Evolutionary conservation across 2,113 vertebrate genomes (phyloP).

Genomic region (Pygoscelis antarcticus): DNA sequence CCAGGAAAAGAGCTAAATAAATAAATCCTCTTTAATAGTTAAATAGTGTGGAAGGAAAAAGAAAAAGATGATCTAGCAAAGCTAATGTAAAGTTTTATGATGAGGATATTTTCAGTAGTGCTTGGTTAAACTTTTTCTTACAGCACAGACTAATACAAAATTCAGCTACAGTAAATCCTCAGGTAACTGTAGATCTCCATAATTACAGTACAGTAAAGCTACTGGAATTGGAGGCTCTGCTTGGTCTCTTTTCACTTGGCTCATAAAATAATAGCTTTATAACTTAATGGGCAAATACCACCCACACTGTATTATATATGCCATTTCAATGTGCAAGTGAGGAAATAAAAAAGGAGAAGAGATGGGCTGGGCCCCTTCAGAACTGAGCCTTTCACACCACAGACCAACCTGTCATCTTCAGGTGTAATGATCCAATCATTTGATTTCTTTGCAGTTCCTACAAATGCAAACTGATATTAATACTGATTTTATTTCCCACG

Average conservation of each 20-base stretch:
- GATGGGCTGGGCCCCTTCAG: neutral
- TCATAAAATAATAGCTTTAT: neutral
- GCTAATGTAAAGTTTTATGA: neutral
- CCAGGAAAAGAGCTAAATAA: neutral
- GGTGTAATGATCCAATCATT: neutral
- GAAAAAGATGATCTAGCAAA: neutral
- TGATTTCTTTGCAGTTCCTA: neutral
- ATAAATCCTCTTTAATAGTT: neutral
- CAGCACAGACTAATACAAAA: neutral
- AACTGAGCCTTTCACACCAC: neutral
- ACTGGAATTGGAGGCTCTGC: neutral
- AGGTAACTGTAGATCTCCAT: neutral
- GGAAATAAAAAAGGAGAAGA: neutral
- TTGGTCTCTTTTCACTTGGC: neutral
- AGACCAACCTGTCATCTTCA: neutral
- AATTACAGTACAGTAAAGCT: neutral
- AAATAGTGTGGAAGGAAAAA: neutral
- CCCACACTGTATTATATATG: neutral
- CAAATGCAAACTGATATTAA: neutral
- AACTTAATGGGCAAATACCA: neutral
- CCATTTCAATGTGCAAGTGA: neutral
- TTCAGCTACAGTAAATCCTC: neutral
- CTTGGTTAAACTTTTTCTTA: neutral
- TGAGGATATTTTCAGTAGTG: neutral
- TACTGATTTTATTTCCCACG: neutral